Conservation (phyloP, 23 tunicate species). For the Diplosoma virens region DNA sequence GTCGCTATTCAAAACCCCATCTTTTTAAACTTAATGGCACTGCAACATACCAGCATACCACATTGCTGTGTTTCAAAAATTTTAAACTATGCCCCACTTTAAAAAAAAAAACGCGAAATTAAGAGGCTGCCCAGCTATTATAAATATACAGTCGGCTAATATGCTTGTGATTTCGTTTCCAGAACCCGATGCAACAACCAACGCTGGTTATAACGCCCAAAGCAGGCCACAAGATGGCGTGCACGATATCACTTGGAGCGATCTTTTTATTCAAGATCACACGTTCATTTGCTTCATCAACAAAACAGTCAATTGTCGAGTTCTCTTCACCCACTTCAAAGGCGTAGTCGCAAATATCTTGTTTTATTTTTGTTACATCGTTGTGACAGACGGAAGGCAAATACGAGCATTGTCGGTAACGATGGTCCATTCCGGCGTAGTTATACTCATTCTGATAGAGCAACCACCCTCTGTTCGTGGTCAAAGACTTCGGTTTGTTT, state of each 20-base stretch:
- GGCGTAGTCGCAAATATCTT: conserved; percentile 31
- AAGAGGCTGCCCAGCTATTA: conserved; percentile 92
- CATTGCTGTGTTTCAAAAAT: background rate
- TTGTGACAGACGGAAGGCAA: conserved; percentile 52
- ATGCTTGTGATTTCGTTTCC: conserved; percentile 67
- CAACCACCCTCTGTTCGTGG: too few species aligned
- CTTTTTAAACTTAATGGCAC: too few species aligned
- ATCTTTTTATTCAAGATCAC: conserved; percentile 38
- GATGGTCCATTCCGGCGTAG: conserved; percentile 56
- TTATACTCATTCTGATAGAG: conserved; percentile 72
- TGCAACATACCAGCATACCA: too few species aligned
- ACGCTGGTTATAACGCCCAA: conserved; percentile 52
- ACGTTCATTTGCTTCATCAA: conserved; percentile 6
- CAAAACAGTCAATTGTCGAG: conserved; percentile 48
- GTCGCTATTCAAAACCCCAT: too few species aligned
- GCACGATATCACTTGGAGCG: conserved; percentile 3
- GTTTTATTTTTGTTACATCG: conserved; percentile 11
- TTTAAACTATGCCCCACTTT: background rate
- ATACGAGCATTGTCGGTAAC: conserved; percentile 63
- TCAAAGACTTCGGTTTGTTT: background rate
- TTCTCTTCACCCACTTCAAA: conserved; percentile 36
- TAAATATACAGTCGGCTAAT: conserved; percentile 75
- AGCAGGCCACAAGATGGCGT: conserved; percentile 45
- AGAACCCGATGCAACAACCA: conserved; percentile 52
- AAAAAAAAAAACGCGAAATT: background rate